Evolutionary conservation across 2,113 vertebrate species (phyloP).

Genomic region (Larimichthys polyactis): DNA sequence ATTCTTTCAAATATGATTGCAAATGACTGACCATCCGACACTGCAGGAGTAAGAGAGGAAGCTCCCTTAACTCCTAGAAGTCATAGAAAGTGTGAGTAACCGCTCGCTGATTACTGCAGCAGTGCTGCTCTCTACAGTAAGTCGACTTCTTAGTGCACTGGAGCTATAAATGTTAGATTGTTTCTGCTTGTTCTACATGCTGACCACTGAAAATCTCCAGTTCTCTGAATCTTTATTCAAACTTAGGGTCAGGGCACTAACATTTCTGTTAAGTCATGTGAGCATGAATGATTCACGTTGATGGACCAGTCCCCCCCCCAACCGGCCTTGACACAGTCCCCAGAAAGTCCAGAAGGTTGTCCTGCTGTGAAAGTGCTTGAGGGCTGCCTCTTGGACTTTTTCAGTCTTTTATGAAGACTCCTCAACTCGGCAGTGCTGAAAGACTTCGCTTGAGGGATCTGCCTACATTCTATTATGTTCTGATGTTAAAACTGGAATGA

Average conservation of each 20-base stretch:
- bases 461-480: background rate
- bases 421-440: conserved; percentile 14
- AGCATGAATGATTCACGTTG: background rate
- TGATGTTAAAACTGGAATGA: background rate
- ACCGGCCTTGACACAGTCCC: background rate
- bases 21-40: conserved; percentile 34
- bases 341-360: background rate
- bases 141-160: conserved; percentile 15
- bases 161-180: background rate
- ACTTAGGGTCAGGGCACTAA: background rate
- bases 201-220: background rate
- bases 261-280: background rate
- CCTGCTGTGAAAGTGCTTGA: conserved; percentile 22
- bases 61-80: conserved; percentile 2
- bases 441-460: conserved; percentile 3
- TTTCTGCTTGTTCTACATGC: conserved; percentile 9
- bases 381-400: conserved; percentile 19
- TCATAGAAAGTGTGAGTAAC: conserved; percentile 4
- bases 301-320: background rate
- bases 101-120: background rate
- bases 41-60: background rate
- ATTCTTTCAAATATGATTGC: conserved; percentile 38
- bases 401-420: conserved; percentile 6
- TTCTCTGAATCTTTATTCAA: background rate
- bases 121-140: background rate